Base-by-base conservation (phyloP, 2,888 invertebrate species). In the Nymphalis polychloros region DNA sequence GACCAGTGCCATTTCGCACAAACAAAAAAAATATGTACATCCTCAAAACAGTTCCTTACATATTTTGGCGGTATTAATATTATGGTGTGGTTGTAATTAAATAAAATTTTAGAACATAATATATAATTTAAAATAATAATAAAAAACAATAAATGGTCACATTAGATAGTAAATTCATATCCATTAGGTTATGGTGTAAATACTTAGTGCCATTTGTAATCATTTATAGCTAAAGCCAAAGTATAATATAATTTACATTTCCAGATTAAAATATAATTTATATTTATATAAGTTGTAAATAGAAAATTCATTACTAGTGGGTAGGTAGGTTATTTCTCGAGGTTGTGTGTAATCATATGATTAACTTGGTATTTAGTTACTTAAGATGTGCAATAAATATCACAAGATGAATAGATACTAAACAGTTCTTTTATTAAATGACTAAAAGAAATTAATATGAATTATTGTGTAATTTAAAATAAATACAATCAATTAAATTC, bases 161-260 rank as follows among this genome's bases (percentile, higher is more conserved):
- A 73, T 49, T 68, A 62, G 48, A 41, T 57, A 52, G 53, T 48
- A 64, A 68, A 47, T 64, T 49, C 53, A 66, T 66, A 69, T 63
- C 60, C 71, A 66, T 69, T 71, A 71, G 71, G 55, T 48, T 71
- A 71, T 47, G 55, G 67, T 81, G 81, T 81, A 81, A 79, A 81
- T 80, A 79, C 75, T 76, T 76, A 76, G 77, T 80, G 79, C 75
- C 80, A 78, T 79, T 79, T 47, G 75, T 80, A 80, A 74, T 75
- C 74, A 74, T 80, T 73, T 75, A 84, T 85, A 89, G 88, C 85
- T 83, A 86, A 90, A 86, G 90, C 92, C 92, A 92, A 92, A 92
- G 92, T 87, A 41, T 41, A 41, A 41, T 41, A 41, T 41, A 41
- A 41, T 41, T 41, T 41, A 41, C 13, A 41, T 41, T 41, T 41